Conservation (phyloP, 2,797 vertebrate species). For the Hippoglossus hippoglossus region DNA sequence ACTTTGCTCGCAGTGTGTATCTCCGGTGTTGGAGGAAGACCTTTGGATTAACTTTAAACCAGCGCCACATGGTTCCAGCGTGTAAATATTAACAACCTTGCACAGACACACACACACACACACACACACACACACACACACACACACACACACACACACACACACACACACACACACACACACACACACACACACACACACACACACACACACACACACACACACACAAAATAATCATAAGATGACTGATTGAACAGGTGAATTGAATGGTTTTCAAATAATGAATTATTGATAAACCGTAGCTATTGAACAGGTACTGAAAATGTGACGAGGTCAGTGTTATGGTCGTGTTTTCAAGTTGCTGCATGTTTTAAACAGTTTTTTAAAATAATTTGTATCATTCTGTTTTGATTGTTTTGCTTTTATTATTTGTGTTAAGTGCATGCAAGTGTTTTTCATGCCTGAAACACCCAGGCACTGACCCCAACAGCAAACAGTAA, state of each 20-base stretch:
- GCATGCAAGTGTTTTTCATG: too few relatives aligned
- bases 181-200: neutral
- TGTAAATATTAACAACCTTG: conserved; percentile 67
- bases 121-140: conserved; percentile 3
- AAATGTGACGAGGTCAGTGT: too few relatives aligned
- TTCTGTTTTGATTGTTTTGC: too few relatives aligned
- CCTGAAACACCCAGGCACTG: too few relatives aligned
- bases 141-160: neutral
- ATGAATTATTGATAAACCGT: neutral
- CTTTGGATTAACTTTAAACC: conserved; percentile 70
- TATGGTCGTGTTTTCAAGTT: too few relatives aligned
- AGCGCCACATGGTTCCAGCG: conserved; percentile 40
- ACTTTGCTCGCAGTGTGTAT: conserved; percentile 64
- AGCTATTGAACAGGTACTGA: neutral
- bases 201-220: conserved; percentile 5
- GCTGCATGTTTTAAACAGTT: too few relatives aligned
- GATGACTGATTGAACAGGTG: neutral
- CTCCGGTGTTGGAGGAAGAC: conserved; percentile 70
- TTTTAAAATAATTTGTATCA: too few relatives aligned
- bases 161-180: neutral
- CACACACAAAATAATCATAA: neutral
- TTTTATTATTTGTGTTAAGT: too few relatives aligned
- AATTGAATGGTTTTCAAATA: neutral
- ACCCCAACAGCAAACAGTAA: too few relatives aligned
- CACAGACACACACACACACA: neutral